Base-by-base conservation (phyloP, 2,888 invertebrate genomes). In the Scaptomyza cyrtandrae region DNA sequence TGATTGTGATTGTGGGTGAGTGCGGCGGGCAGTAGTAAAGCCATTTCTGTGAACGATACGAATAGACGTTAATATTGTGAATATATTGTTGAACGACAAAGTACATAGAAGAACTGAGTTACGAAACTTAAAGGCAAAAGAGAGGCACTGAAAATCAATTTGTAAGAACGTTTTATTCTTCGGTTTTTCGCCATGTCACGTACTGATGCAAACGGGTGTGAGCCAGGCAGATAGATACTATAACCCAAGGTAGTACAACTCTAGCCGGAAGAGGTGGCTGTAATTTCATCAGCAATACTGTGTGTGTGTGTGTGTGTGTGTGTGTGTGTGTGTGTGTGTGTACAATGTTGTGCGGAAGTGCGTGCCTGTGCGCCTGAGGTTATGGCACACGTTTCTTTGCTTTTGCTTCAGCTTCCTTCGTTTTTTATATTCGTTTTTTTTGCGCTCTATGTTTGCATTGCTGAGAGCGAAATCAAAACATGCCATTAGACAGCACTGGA, bases 1-100 rank as follows among this genome's bases (percentile, higher is more conserved):
- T 96, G 95, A 90, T 95, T 39, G 56, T 96, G 95, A 90, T 95
- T 95, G 78, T 95, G 94, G 11, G 96, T 96, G 79, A 96, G 93
- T 5, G 95, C 94, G 0, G 96, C 96, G 0, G 97, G 97, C 62
- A 98, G 93, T 52, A 98, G 93, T 93, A 97, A 95, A 0, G 97
- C 97, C 73, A 96, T 96, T 93, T 97, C 97, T 95, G 93, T 41
- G n/a, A 93, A 93, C 83, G 80, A 89, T 9, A 52, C 5, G 27
- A 63, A 59, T 33, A 52, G 57, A 50, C 50, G 54, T 19, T 19
- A 45, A 24, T 3, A 35, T 33, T 24, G 24, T 41, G 14, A 27
- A 50, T 7, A 16, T n/a, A n/a, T 10, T 48, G n/a, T 4, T 24
- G 3, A 10, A 1, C 3, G 35, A 19, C 33, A 29, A 39, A 0